Conservation (phyloP, 2,113 vertebrate genomes). For the Petrocephalus zakoni region DNA sequence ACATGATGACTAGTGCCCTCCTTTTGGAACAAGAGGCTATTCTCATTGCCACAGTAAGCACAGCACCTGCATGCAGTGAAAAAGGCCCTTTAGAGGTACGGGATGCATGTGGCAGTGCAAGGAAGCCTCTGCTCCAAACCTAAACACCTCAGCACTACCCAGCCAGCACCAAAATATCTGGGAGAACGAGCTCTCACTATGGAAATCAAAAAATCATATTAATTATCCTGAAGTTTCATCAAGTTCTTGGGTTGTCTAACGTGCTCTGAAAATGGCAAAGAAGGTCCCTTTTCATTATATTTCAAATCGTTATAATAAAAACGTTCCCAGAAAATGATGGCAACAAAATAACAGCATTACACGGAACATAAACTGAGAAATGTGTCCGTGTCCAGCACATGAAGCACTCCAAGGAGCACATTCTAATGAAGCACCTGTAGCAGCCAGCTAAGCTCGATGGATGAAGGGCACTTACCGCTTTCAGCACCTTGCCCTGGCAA, state of each 20-base stretch:
- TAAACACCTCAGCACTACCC: neutral
- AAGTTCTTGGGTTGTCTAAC: neutral
- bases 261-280: neutral
- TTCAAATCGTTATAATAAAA: neutral
- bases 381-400: neutral
- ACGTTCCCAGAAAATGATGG: neutral
- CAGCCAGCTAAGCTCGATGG: neutral
- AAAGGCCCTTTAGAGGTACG: neutral
- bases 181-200: neutral
- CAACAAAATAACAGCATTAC: neutral
- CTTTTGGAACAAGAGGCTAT: neutral
- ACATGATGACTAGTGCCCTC: neutral
- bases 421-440: neutral
- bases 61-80: neutral
- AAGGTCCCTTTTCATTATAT: neutral
- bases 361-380: neutral
- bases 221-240: neutral
- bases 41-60: neutral
- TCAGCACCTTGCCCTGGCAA: constrained; percentile 20
- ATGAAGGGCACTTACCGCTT: constrained; percentile 46
- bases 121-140: neutral
- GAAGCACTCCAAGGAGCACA: neutral
- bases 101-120: neutral
- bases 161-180: neutral
- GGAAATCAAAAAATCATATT: neutral